Evolutionary conservation across 1,140 invertebrate species (phyloP), one percentile per base, ranked within the genome.

Genomic region (Belonocnema kinseyi): DNA sequence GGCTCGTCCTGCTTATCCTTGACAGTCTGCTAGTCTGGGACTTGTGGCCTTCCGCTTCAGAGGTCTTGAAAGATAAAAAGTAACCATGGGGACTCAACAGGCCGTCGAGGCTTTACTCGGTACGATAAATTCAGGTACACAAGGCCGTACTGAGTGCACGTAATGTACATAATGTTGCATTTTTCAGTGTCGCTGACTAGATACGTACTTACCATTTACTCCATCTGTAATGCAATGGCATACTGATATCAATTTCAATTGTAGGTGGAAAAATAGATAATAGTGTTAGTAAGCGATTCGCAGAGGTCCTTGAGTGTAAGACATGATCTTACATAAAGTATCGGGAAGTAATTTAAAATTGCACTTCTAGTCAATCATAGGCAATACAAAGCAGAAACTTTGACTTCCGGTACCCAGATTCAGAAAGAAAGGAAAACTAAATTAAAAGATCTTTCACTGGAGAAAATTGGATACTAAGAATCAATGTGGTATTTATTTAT

Each of bases 101-200:
- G 13, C 56, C 17, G 72, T 61, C 83, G 80, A 85, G 85, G 79
- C 80, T 84, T 85, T 80, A 83, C 80, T 79, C 73, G 77, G 5
- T 58, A 73, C 82, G 82, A 87, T 88, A 87, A 88, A 88, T 88
- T 85, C 85, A 81, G 82, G 77, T 82, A 78, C 72, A 81, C 86
- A 86, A 87, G 86, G 85, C 76, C 86, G 80, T 73, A 77, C 77
- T 77, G 61, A 72, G 54, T 75, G 78, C 75, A 81, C 77, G 79
- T 83, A 80, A 82, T 72, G 75, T 53, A 75, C 75, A 78, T 85
- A 83, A 84, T 77, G 53, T 74, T 66, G 75, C 70, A 52, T 75
- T 66, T 66, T n/a, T 71, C 73, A 61, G 50, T 40, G 40, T 73
- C 73, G 58, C 72, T 33, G 26, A 77, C 72, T 56, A 58, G 56